phyloP scores from a whole-genome alignment of 1,140 invertebrate genomes.

The Neotoxoptera formosana region DNA sequence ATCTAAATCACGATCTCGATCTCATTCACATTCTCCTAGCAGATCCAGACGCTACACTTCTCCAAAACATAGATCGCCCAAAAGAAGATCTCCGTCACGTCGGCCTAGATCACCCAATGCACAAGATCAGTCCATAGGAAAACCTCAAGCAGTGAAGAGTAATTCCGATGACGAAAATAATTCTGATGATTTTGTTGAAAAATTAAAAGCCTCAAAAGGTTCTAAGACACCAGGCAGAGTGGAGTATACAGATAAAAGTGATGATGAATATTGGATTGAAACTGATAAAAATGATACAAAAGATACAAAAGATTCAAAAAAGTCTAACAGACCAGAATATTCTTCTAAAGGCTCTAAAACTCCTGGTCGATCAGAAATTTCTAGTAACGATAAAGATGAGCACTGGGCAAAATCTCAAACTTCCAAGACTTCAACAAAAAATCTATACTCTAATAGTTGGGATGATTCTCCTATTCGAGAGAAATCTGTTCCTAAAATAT shows the following conservation, averaged over 20 bases:
- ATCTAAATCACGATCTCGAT: slow-evolving; percentile 20
- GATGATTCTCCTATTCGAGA: slow-evolving; percentile 50
- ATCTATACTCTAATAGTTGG: slow-evolving; percentile 48
- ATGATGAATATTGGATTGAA: slow-evolving; percentile 54
- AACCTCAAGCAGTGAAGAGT: slow-evolving; percentile 20
- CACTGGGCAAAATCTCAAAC: slow-evolving; percentile 35
- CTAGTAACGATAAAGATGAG: slow-evolving; percentile 46
- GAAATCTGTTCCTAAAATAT: slow-evolving; percentile 42
- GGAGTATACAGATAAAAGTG: slow-evolving; percentile 38
- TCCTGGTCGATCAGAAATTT: slow-evolving; percentile 16
- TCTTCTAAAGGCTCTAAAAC: slow-evolving; percentile 38
- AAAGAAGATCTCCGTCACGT: slow-evolving; percentile 28
- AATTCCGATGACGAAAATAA: slow-evolving; percentile 40
- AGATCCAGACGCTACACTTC: slow-evolving; percentile 23
- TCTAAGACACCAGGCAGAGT: slow-evolving; percentile 38
- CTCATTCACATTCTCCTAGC: slow-evolving; percentile 15
- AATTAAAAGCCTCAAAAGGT: slow-evolving; percentile 50
- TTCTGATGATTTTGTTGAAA: slow-evolving; percentile 56
- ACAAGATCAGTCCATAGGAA: neutral
- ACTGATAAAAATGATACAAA: slow-evolving; percentile 22
- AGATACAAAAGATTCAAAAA: slow-evolving; percentile 39
- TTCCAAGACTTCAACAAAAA: slow-evolving; percentile 33
- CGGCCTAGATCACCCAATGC: neutral
- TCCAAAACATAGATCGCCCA: slow-evolving; percentile 43
- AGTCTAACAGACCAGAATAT: slow-evolving; percentile 14